Base-by-base conservation (phyloP, 2,113 vertebrate species). In the Dromaius novaehollandiae region DNA sequence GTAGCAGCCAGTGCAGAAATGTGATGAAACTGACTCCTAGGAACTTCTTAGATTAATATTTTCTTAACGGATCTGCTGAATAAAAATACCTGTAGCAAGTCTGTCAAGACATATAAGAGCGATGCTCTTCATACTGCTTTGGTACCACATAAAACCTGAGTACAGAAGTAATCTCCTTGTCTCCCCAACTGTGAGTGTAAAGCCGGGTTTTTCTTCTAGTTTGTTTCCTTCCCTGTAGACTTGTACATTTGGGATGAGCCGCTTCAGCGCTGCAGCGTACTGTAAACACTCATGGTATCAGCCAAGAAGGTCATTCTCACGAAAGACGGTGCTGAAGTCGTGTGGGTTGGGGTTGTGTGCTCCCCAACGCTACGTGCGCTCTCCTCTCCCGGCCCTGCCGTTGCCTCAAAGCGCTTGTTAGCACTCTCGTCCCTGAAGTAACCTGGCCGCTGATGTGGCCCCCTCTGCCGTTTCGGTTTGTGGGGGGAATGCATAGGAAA, bases 401-500 rank as follows among this genome's bases (percentile, higher is more conserved):
- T 64, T 20, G 25, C 15, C 22, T 73, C 42, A 60, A 20, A 77
- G 79, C 86, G 64, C 25, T 61, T 50, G 22, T 81, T 79, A 17
- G 34, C 46, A 50, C 4, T 48, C 2, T 0, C 50, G 22, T 44
- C 86, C 34, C 48, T 80, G 1, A 50, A 68, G 7, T 3, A 70
- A 28, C 60, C 7, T 1, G 18, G 38, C 73, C 19, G 15, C 1
- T 83, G 88, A 73, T 18, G 48, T 58, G 55, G 84, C 63, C 53
- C 69, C 30, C 77, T 55, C 34, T 13, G 12, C 38, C 63, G 71
- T 0, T 66, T 82, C 86, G 26, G 25, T 11, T 66, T 25, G 38
- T 48, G 58, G 34, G 18, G 8, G 7, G 13, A 1, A 7, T 0
- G 1, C 44, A 15, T 22, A 6, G 18, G 30, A 68, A 80, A 58